Percentiles rank a stretch among this genome's conserved stretches.
Evolutionary conservation across 2,888 invertebrate genomes (phyloP).

Genomic region (Mythimna ferrago): DNA sequence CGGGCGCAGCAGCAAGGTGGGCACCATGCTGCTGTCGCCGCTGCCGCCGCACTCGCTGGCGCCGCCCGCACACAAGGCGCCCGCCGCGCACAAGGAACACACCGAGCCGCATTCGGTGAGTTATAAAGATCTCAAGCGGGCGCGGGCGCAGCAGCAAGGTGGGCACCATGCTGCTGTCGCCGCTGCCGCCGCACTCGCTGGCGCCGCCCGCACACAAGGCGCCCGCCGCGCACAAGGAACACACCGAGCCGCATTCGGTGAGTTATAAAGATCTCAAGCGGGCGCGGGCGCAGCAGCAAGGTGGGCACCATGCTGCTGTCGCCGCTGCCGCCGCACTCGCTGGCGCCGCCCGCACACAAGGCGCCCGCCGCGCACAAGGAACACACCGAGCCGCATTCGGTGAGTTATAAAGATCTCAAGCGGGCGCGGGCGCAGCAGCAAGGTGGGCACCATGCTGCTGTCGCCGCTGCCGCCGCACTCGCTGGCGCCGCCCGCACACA

Average conservation of each 20-base stretch:
- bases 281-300: conserved; percentile 77
- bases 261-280: conserved; percentile 66
- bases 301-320: conserved; percentile 61
- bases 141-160: conserved; percentile 77
- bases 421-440: conserved; percentile 76
- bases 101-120: conserved; percentile 64
- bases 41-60: conserved; percentile 55
- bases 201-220: neutral
- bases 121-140: conserved; percentile 66
- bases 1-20: conserved; percentile 75
- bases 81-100: conserved; percentile 33
- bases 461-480: conserved; percentile 57
- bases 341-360: neutral
- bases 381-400: conserved; percentile 60
- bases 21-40: conserved; percentile 52
- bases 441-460: conserved; percentile 67
- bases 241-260: conserved; percentile 62
- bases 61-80: neutral
- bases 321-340: conserved; percentile 56
- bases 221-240: conserved; percentile 34
- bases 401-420: conserved; percentile 63
- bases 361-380: conserved; percentile 32
- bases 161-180: conserved; percentile 55
- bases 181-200: conserved; percentile 56
- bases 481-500: neutral